Base-by-base conservation (phyloP, 2,113 vertebrate species). In the Forbesichthys papilliferus region DNA sequence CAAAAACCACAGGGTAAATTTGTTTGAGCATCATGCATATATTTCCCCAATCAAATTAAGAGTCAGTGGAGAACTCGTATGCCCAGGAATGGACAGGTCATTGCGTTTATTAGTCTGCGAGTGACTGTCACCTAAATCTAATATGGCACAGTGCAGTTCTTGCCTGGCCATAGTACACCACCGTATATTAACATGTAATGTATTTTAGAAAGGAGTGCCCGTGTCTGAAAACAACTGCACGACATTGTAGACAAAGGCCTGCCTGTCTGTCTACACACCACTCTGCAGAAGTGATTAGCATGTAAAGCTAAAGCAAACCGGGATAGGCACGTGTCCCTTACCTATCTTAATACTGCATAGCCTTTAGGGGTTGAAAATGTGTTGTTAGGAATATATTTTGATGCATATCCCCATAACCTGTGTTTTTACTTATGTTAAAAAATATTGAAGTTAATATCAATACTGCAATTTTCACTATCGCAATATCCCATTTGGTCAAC, bases 61-160 rank as follows among this genome's bases (percentile, higher is more conserved):
- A 87, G 75, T 82, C 76, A 83, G 83, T 75, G 62, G 70, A 83
- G 74, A 81, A 83, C 82, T 82, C 75, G 75, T 59, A 46, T 77
- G 63, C 68, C 70, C 64, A 77, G 80, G 74, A 72, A 77, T 74
- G 73, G 79, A 74, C 81, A 84, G 79, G 85, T 84, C 81, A 77
- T 90, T 86, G 87, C 49, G 77, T 84, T 81, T 87, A 89, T 78
- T 83, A 81, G 75, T 83, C 68, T 73, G 73, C 85, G 87, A 88
- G 61, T 85, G 84, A 83, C 74, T 79, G 83, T 84, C 76, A 79
- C 67, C 78, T 79, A 79, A 85, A 88, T 89, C 77, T 83, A 87
- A 85, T 86, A 75, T 73, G 82, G 78, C 82, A 83, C 68, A 53
- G 14, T 66, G 69, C 68, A 51, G 67, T 77, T 80, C 66, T 66